These are phyloP conservation scores for Sinohyriopsis cumingii DNA, from an alignment of 2,888 invertebrate genomes.

Conservation along the genomic window DNA sequence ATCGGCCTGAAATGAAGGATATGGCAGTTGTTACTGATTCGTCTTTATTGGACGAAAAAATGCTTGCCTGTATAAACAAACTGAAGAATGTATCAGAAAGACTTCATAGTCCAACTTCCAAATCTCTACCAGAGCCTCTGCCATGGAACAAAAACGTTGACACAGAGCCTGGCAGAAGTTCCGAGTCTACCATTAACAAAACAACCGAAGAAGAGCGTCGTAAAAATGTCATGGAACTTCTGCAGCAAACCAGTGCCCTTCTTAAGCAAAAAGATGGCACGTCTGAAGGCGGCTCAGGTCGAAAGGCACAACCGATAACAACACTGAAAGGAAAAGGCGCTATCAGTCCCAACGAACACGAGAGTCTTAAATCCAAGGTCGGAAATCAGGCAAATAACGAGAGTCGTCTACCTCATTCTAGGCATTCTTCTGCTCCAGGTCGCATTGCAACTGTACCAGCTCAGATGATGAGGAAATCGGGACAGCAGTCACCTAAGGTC, in stretches of 20 bases:
- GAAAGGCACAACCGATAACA: conserved; percentile 64
- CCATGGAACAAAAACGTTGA: conserved; percentile 30
- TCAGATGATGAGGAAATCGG: conserved; percentile 28
- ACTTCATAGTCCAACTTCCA: conserved; percentile 60
- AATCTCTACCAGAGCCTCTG: conserved; percentile 32
- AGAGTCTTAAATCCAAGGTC: conserved; percentile 6
- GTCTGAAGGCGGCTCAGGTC: conserved; percentile 15
- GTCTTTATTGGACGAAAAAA: conserved; percentile 54
- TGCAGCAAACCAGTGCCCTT: conserved; percentile 47
- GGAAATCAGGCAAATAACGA: conserved; percentile 5
- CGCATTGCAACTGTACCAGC: conserved; percentile 61
- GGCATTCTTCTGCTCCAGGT: conserved; percentile 51
- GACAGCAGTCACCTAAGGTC: conserved; percentile 16
- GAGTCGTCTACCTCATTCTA: background rate
- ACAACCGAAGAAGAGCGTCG: conserved; percentile 40
- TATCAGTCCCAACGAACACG: too few species aligned
- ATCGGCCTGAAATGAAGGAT: conserved; percentile 35
- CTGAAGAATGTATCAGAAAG: conserved; percentile 65
- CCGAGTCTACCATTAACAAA: conserved; percentile 19
- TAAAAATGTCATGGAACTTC: conserved; percentile 42
- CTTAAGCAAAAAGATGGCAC: conserved; percentile 36
- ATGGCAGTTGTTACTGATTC: conserved; percentile 53
- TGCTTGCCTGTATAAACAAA: conserved; percentile 68
- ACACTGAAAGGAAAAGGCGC: conserved; percentile 49
- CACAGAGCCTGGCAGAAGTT: conserved; percentile 7